Evolutionary conservation across 2,888 invertebrate genomes (phyloP).

Genomic region (Neelides folsomi): DNA sequence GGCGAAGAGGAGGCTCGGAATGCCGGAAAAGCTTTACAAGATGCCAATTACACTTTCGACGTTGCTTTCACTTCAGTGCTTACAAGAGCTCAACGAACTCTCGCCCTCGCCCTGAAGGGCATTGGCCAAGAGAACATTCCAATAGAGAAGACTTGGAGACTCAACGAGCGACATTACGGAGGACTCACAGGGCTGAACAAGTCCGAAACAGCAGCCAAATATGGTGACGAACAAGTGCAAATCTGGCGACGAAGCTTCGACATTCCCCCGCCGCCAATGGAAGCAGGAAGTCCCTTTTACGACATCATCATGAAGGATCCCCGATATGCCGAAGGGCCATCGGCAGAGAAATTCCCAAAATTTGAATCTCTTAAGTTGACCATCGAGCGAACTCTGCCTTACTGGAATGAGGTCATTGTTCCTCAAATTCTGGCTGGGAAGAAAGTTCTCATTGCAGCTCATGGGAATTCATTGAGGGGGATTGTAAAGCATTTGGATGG

Average conservation of each 20-base stretch:
- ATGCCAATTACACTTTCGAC: conserved; percentile 59
- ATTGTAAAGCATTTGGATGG: conserved; percentile 74
- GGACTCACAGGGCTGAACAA: conserved; percentile 74
- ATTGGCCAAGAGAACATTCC: conserved; percentile 55
- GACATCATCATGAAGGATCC: conserved; percentile 60
- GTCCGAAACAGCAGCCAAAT: conserved; percentile 68
- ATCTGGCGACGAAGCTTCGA: conserved; percentile 77
- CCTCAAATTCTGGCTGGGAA: conserved; percentile 69
- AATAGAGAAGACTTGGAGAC: conserved; percentile 60
- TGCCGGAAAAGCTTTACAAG: conserved; percentile 59
- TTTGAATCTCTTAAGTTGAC: conserved; percentile 70
- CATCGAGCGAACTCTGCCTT: conserved; percentile 67
- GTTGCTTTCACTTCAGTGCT: conserved; percentile 67
- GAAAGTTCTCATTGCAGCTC: conserved; percentile 65
- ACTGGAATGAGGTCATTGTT: conserved; percentile 72
- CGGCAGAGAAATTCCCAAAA: conserved; percentile 58
- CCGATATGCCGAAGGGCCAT: conserved; percentile 55
- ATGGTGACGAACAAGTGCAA: conserved; percentile 71
- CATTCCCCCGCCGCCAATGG: conserved; percentile 67
- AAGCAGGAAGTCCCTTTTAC: conserved; percentile 59
- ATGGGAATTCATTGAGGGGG: conserved; percentile 72
- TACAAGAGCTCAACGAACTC: conserved; percentile 61
- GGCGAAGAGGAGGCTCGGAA: conserved; percentile 54
- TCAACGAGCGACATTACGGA: conserved; percentile 79
- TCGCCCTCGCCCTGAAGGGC: conserved; percentile 53